A percentile compares a stretch with the other conserved stretches of the same genome.
Evolutionary conservation across 1,140 invertebrate species (phyloP).

Genomic region (Triops cancriformis): DNA sequence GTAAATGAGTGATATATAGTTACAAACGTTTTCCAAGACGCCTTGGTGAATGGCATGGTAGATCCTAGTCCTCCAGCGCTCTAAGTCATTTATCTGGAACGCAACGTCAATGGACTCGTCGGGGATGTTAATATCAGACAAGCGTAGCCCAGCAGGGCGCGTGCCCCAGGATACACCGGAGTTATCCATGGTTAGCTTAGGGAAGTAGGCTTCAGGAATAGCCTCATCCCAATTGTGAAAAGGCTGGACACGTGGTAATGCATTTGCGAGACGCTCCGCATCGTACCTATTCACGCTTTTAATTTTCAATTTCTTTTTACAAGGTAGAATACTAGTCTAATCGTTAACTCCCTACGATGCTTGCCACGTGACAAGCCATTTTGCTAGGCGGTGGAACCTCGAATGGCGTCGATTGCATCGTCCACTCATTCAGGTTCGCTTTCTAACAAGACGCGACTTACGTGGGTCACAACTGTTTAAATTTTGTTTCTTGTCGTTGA

Average conservation of each 20-base stretch:
- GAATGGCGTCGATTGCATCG: background rate
- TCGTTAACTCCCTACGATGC: too few relatives aligned
- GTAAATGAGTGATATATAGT: background rate
- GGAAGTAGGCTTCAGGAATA: slow-evolving; percentile 60
- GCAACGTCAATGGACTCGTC: slow-evolving; percentile 17
- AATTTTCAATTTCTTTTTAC: background rate
- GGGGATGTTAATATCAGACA: slow-evolving; percentile 27
- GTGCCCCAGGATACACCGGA: slow-evolving; percentile 54
- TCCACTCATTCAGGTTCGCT: background rate
- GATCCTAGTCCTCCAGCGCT: slow-evolving; percentile 65
- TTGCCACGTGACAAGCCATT: background rate
- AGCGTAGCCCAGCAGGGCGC: slow-evolving; percentile 45
- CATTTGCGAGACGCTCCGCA: slow-evolving; percentile 56
- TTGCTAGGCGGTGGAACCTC: background rate
- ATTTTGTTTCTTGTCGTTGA: background rate
- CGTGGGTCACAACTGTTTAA: slow-evolving; percentile 16
- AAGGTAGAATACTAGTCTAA: background rate
- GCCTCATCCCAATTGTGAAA: slow-evolving; percentile 52
- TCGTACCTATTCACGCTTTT: slow-evolving; percentile 49
- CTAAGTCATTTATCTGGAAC: slow-evolving; percentile 50
- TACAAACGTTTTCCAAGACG: slow-evolving; percentile 39
- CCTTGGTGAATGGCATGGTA: slow-evolving; percentile 62
- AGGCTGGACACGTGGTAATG: slow-evolving; percentile 47
- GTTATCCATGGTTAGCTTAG: slow-evolving; percentile 58
- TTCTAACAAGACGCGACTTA: slow-evolving; percentile 1